Percentiles rank a stretch among this genome's conserved stretches.
phyloP scores from a whole-genome alignment of 1,140 invertebrate species.

The Caenorhabditis remanei region DNA sequence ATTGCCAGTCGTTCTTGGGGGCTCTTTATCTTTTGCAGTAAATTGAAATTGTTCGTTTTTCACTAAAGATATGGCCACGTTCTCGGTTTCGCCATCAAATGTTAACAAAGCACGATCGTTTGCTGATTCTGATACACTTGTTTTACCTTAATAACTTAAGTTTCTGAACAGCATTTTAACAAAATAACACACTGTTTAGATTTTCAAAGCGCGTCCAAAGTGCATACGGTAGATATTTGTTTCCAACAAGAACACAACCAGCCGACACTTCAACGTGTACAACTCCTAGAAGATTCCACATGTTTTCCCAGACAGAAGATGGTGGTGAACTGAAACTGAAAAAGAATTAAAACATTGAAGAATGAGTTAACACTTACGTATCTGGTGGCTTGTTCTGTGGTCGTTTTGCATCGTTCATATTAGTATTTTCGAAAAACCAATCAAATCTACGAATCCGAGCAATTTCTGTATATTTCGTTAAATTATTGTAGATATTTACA shows the following conservation, averaged over 20 bases:
- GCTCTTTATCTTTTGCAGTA: conserved; percentile 83
- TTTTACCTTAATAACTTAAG: conserved; percentile 68
- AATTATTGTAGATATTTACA: conserved; percentile 94
- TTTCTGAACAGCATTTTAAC: not conserved
- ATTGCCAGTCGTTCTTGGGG: conserved; percentile 96
- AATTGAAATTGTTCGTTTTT: conserved; percentile 79
- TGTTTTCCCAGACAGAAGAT: conserved; percentile 81
- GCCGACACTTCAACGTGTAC: conserved; percentile 93
- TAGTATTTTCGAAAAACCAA: conserved; percentile 82
- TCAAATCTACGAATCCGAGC: conserved; percentile 91
- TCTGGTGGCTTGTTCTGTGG: conserved; percentile 36
- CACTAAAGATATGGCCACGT: conserved; percentile 83
- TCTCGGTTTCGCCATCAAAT: conserved; percentile 82
- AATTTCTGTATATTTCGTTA: conserved; percentile 87
- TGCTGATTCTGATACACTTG: conserved; percentile 84
- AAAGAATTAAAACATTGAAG: conserved; percentile 76
- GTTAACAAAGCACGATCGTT: conserved; percentile 86
- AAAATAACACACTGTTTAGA: conserved; percentile 66
- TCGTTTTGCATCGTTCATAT: conserved; percentile 17
- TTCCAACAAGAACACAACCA: conserved; percentile 94
- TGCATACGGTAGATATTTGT: conserved; percentile 91
- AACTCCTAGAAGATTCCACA: conserved; percentile 95
- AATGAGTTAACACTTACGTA: conserved; percentile 76
- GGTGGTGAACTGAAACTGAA: conserved; percentile 9
- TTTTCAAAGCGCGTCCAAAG: conserved; percentile 89